Evolutionary conservation across 2,888 invertebrate genomes (phyloP).

Genomic region (Lamellibrachia satsuma): DNA sequence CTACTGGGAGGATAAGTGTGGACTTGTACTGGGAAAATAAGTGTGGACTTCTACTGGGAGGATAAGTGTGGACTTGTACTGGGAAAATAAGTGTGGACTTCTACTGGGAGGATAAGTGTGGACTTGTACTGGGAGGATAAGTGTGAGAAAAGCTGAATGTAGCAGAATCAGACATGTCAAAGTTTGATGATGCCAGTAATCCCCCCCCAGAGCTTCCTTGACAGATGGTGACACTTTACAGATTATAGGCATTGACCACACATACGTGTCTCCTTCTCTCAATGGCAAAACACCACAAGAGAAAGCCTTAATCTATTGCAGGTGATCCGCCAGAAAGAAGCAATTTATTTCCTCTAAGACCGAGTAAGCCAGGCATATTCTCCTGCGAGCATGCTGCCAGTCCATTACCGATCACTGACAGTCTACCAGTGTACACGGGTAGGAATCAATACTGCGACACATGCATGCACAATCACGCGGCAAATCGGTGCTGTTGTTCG

Average conservation of each 20-base stretch:
- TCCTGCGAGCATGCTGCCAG: neutral
- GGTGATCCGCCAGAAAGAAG: neutral
- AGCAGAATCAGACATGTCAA: neutral
- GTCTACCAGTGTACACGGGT: neutral
- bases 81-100: too few relatives aligned
- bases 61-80: too few relatives aligned
- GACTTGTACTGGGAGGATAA: too few relatives aligned
- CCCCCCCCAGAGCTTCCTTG: neutral
- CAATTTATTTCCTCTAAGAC: slow-evolving; percentile 12
- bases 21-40: too few relatives aligned
- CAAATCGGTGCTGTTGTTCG: slow-evolving; percentile 6
- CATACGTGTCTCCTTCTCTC: neutral
- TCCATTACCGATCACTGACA: neutral
- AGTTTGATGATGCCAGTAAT: neutral
- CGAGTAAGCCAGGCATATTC: neutral
- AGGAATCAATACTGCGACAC: neutral
- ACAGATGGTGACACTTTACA: neutral
- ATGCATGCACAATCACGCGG: neutral
- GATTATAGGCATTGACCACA: neutral
- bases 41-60: too few relatives aligned
- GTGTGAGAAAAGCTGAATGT: neutral
- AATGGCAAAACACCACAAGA: neutral
- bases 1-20: too few relatives aligned
- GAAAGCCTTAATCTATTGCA: neutral
- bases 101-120: too few relatives aligned